Evolutionary conservation across 2,888 invertebrate genomes (phyloP).

Genomic region (Andrena haemorrhoa): DNA sequence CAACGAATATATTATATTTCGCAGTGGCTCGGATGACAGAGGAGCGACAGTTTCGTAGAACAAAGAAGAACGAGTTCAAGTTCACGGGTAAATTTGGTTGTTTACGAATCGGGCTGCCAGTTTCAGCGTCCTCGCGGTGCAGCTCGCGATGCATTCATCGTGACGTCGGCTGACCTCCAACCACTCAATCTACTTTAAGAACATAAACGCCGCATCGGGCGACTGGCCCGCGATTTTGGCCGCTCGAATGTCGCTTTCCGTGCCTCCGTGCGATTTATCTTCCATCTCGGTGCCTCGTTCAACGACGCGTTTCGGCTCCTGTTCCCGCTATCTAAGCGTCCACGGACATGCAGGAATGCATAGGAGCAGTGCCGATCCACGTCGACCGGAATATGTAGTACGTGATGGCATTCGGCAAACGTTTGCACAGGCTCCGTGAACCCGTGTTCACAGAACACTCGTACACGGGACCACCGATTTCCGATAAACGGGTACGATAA

Average conservation of each 20-base stretch:
- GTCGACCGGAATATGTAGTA: slow-evolving; percentile 74
- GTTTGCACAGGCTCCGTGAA: slow-evolving; percentile 61
- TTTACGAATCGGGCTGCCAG: not conserved
- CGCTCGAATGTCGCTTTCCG: not conserved
- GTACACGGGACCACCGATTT: not conserved
- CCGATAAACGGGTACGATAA: not conserved
- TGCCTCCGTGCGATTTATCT: not conserved
- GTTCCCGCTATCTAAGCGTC: slow-evolving; percentile 33
- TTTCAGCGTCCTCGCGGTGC: not conserved
- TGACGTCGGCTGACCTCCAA: not conserved
- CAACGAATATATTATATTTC: too few species aligned
- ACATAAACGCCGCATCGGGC: not conserved
- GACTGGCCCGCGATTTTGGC: not conserved
- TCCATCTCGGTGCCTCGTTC: too few species aligned
- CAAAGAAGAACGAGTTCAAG: too few species aligned
- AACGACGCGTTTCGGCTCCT: not conserved
- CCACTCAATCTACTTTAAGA: not conserved
- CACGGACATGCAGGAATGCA: slow-evolving; percentile 64
- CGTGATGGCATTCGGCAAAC: slow-evolving; percentile 73
- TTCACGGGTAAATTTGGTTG: not conserved
- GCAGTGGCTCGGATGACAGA: too few species aligned
- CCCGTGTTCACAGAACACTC: slow-evolving; percentile 55
- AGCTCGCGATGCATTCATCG: not conserved
- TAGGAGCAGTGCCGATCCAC: slow-evolving; percentile 31
- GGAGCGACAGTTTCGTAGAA: too few species aligned